Evolutionary conservation across 92 coral and sea anemone genomes (phyloP).

Genomic region (Actinernus sp.): DNA sequence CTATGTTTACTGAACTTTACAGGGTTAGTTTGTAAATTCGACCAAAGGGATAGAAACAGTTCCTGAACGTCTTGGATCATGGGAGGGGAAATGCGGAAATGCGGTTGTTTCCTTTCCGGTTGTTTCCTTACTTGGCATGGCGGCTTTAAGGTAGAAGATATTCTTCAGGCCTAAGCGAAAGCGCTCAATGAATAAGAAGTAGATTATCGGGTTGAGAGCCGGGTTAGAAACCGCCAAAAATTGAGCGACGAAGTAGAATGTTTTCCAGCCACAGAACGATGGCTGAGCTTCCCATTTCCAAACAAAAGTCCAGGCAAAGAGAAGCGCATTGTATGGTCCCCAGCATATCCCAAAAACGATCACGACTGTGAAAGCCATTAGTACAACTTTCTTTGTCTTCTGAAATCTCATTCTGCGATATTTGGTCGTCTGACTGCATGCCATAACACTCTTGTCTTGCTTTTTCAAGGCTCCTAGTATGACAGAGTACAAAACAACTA

Average conservation of each 20-base stretch:
- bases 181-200: slow-evolving; percentile 38
- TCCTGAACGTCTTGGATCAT: no score
- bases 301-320: neutral
- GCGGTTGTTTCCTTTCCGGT: no score
- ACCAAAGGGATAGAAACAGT: no score
- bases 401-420: slow-evolving; percentile 25
- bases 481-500: slow-evolving; percentile 13
- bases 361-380: slow-evolving; percentile 29
- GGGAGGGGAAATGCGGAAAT: no score
- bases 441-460: slow-evolving; percentile 23
- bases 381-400: slow-evolving; percentile 22
- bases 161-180: slow-evolving; percentile 15
- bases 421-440: slow-evolving; percentile 16
- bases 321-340: slow-evolving; percentile 16
- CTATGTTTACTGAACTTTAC: no score
- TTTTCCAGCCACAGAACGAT: slow-evolving; percentile 2
- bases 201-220: slow-evolving; percentile 33
- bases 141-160: no score
- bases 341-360: slow-evolving; percentile 36
- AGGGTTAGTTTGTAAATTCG: no score
- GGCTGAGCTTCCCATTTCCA: slow-evolving; percentile 1
- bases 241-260: slow-evolving; percentile 6
- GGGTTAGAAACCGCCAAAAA: slow-evolving; percentile 28
- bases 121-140: no score
- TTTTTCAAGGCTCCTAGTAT: slow-evolving; percentile 10